Conservation (phyloP, 1,140 invertebrate species). For the Anastrepha obliqua region DNA sequence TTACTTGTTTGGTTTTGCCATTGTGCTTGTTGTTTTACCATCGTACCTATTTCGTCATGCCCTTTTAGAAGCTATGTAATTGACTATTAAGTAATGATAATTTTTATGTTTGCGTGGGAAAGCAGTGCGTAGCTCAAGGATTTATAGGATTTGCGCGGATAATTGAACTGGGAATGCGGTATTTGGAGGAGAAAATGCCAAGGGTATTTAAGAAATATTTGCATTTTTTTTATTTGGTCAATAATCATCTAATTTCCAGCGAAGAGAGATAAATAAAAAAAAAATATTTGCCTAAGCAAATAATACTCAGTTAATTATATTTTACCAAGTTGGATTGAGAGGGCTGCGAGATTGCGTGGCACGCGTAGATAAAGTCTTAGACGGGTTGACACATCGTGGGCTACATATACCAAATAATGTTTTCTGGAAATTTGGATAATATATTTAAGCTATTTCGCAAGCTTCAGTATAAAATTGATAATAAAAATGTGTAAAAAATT, state of each 20-base stretch:
- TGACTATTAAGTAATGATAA: constrained; percentile 21
- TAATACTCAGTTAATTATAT: too few species aligned
- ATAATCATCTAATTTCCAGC: background rate
- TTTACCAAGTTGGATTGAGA: too few species aligned
- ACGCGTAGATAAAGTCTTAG: too few species aligned
- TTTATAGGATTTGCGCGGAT: background rate
- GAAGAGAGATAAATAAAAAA: too few species aligned
- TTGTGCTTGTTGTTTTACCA: background rate
- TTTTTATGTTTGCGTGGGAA: background rate
- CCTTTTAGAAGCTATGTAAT: background rate
- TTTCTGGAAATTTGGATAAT: too few species aligned
- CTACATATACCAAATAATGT: too few species aligned
- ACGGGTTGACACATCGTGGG: too few species aligned
- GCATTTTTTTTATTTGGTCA: background rate
- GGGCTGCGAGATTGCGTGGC: too few species aligned
- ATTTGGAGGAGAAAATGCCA: background rate
- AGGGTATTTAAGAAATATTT: background rate
- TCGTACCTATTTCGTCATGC: background rate
- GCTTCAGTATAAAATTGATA: too few species aligned
- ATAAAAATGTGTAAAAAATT: too few species aligned
- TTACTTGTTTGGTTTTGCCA: background rate
- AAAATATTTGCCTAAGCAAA: too few species aligned
- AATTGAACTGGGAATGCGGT: background rate
- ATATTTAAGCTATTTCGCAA: too few species aligned
- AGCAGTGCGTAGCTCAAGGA: background rate